A percentile compares a stretch with the other conserved stretches of the same genome.
Conservation (phyloP, 2,797 vertebrate genomes). For the Iguana delicatissima region DNA sequence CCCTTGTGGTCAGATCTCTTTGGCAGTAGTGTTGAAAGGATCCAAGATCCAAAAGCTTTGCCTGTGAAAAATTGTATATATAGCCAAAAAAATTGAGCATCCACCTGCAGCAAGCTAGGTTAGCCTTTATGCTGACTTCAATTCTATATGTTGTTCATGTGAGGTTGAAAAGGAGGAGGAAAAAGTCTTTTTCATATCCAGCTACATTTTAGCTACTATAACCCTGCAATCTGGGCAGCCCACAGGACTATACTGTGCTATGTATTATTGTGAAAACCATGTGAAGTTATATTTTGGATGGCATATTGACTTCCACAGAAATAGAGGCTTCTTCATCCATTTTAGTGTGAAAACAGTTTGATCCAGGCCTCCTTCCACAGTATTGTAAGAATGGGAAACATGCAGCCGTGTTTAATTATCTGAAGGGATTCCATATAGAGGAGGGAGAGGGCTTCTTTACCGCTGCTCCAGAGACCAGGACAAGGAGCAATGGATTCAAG, state of each 20-base stretch:
- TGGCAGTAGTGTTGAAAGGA: too few relatives aligned
- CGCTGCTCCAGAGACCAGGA: too few relatives aligned
- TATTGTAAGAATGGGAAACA: neutral
- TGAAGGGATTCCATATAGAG: too few relatives aligned
- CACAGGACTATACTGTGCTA: too few relatives aligned
- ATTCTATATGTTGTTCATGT: too few relatives aligned
- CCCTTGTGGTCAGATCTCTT: neutral
- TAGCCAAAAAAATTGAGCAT: neutral
- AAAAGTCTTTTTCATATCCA: neutral
- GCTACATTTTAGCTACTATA: neutral
- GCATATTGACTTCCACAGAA: too few relatives aligned
- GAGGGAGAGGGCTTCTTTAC: too few relatives aligned
- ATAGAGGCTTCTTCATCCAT: neutral
- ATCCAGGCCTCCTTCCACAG: neutral
- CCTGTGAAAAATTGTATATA: neutral
- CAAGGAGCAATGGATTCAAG: too few relatives aligned
- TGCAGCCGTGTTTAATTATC: too few relatives aligned
- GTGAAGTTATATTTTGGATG: neutral
- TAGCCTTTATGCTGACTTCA: slow-evolving; percentile 15
- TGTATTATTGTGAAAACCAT: too few relatives aligned
- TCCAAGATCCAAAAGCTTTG: neutral
- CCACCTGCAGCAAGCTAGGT: too few relatives aligned
- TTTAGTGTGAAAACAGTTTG: neutral
- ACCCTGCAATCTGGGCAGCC: neutral
- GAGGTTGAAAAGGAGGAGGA: neutral